These are phyloP conservation scores for Apogon talboti DNA, from an alignment of 2,797 vertebrate genomes.

Conservation along the genomic window DNA sequence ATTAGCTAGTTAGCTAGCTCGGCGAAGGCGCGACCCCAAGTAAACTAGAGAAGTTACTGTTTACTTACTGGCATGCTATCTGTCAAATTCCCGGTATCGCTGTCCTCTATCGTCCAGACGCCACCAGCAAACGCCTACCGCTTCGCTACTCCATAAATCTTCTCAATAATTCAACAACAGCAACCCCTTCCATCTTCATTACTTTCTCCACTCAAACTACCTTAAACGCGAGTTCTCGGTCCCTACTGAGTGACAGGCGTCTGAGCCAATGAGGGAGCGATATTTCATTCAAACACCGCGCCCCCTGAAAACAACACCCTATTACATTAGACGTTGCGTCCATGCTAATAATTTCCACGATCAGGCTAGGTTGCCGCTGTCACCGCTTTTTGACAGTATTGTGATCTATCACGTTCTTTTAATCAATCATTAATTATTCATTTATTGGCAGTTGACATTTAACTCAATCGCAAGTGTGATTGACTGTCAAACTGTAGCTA, in stretches of 20 bases:
- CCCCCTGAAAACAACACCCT: conserved; percentile 51
- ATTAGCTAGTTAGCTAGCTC: conserved; percentile 76
- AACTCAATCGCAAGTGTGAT: not conserved
- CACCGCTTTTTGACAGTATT: conserved; percentile 66
- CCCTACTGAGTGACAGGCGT: conserved; percentile 49
- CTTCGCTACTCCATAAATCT: conserved; percentile 73
- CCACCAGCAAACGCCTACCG: conserved; percentile 39
- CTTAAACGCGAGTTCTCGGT: conserved; percentile 54
- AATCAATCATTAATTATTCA: conserved; percentile 29
- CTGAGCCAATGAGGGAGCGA: conserved; percentile 67
- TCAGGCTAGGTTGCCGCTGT: conserved; percentile 67
- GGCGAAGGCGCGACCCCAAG: conserved; percentile 62
- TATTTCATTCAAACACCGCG: conserved; percentile 16
- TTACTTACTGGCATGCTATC: conserved; percentile 87
- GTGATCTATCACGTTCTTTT: conserved; percentile 20
- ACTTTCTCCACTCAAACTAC: conserved; percentile 83
- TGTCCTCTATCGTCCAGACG: conserved; percentile 42
- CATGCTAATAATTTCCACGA: conserved; percentile 71
- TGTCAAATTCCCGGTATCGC: conserved; percentile 40
- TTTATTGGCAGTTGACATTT: not conserved
- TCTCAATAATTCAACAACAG: conserved; percentile 79
- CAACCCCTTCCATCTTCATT: conserved; percentile 82
- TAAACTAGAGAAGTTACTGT: conserved; percentile 51
- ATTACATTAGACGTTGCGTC: conserved; percentile 39
- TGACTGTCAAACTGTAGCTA: not conserved